These are phyloP conservation scores for Scomberomorus guttatus DNA, from an alignment of 2,797 vertebrate genomes.

Conservation along the genomic window DNA sequence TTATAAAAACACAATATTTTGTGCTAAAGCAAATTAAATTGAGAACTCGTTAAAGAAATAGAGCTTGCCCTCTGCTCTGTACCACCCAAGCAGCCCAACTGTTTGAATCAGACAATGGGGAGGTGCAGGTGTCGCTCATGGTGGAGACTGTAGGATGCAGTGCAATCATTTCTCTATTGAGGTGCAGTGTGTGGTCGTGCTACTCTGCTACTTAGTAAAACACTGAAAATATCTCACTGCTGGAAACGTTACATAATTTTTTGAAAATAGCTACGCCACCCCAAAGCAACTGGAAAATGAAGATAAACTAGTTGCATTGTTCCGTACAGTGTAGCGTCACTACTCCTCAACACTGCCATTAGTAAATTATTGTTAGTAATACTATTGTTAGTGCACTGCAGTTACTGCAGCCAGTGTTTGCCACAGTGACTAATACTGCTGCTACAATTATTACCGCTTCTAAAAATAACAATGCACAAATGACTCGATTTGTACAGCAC, in stretches of 20 bases:
- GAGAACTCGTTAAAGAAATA: too few species aligned
- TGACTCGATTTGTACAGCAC: background rate
- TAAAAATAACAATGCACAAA: background rate
- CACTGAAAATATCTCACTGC: background rate
- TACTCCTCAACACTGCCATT: too few species aligned
- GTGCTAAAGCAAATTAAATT: background rate
- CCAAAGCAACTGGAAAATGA: background rate
- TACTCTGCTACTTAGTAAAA: background rate
- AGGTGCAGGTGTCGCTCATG: background rate
- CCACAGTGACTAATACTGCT: background rate
- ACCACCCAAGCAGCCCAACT: too few species aligned
- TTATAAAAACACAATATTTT: background rate
- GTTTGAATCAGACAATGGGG: background rate
- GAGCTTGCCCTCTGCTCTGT: too few species aligned
- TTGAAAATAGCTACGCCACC: background rate
- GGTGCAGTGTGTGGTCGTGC: background rate
- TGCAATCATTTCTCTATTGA: background rate
- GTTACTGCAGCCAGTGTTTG: background rate
- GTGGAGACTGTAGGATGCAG: background rate
- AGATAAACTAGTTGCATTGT: background rate
- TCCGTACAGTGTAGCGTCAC: background rate
- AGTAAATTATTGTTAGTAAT: background rate
- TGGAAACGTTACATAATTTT: background rate
- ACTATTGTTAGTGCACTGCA: too few species aligned
- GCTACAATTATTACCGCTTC: background rate